A percentile compares a stretch with the other conserved stretches of the same genome.
Evolutionary conservation across 2,113 vertebrate genomes (phyloP).

Genomic region (Pitta sordida): DNA sequence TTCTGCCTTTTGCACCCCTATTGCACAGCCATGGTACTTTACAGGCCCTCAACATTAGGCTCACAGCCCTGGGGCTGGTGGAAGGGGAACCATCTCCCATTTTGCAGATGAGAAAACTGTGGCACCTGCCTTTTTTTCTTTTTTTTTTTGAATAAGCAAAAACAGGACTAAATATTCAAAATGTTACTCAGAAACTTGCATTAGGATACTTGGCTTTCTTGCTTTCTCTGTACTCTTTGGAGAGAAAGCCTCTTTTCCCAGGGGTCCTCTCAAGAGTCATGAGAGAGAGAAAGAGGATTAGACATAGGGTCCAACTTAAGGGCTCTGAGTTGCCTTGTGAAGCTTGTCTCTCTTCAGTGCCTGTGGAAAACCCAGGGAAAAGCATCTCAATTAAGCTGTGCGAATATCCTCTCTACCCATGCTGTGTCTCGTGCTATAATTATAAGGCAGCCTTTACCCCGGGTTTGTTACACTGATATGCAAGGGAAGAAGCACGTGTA

Average conservation of each 20-base stretch:
- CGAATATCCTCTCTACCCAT: background rate
- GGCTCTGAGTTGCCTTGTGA: background rate
- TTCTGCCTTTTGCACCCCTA: background rate
- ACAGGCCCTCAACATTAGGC: background rate
- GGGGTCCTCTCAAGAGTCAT: background rate
- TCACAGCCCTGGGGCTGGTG: background rate
- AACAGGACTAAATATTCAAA: background rate
- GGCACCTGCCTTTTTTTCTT: background rate
- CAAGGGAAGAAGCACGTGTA: background rate
- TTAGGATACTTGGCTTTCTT: background rate
- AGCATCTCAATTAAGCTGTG: background rate
- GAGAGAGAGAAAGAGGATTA: background rate
- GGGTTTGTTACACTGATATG: background rate
- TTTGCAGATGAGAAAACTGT: background rate
- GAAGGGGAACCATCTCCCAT: background rate
- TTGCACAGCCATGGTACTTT: background rate
- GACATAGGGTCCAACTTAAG: background rate
- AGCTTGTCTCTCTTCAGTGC: background rate
- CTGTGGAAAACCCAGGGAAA: background rate
- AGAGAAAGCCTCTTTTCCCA: background rate
- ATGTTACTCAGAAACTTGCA: background rate
- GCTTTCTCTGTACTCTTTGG: background rate
- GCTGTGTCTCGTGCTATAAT: background rate
- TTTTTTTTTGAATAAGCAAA: background rate
- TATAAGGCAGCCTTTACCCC: background rate